Conservation (phyloP, 2,113 vertebrate species). For the Sceloporus undulatus region DNA sequence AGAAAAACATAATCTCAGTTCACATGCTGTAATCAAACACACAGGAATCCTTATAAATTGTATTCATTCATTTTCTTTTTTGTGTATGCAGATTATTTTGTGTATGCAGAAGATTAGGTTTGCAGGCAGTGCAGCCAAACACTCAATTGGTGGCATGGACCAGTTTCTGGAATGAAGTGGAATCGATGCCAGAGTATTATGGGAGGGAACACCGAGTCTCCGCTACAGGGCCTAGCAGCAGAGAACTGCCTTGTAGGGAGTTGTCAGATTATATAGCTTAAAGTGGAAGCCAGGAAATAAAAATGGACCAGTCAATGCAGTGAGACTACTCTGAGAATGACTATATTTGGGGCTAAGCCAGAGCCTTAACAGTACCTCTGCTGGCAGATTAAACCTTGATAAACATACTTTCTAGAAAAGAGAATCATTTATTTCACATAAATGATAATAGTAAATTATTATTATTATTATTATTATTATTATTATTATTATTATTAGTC, state of each 20-base stretch:
- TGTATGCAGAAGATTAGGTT: neutral
- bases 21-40: neutral
- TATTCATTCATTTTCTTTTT: neutral
- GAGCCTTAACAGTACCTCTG: neutral
- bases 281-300: neutral
- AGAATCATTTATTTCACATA: neutral
- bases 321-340: neutral
- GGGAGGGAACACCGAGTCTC: neutral
- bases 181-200: neutral
- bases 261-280: neutral
- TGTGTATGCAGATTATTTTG: neutral
- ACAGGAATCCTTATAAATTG: neutral
- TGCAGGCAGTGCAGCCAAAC: neutral
- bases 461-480: too few relatives aligned
- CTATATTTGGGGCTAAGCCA: neutral
- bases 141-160: too few relatives aligned
- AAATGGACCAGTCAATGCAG: neutral
- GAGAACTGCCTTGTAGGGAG: neutral
- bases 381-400: neutral
- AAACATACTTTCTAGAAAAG: fast-evolving
- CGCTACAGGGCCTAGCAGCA: neutral
- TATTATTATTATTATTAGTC: neutral
- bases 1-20: neutral
- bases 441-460: neutral
- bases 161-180: neutral